These are phyloP conservation scores for Luscinia luscinia DNA, from an alignment of 2,797 vertebrate genomes.

Conservation along the genomic window DNA sequence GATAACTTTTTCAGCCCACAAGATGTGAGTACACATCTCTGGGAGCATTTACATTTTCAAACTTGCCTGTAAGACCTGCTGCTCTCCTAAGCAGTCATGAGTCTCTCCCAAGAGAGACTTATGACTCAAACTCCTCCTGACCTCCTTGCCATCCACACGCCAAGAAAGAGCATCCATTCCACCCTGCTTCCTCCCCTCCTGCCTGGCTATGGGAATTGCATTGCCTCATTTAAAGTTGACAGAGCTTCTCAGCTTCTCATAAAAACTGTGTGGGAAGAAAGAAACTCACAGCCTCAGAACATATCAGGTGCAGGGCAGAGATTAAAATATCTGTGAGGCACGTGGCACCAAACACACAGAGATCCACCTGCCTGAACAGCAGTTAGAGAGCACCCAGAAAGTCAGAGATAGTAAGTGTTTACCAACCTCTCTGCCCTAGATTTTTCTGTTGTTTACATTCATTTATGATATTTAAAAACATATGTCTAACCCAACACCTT, in stretches of 20 bases:
- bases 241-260: neutral
- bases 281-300: neutral
- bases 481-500: neutral
- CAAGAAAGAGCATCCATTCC: constrained; percentile 9
- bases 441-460: constrained; percentile 3
- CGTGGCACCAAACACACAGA: neutral
- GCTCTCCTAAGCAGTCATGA: no score
- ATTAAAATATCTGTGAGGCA: constrained; percentile 36
- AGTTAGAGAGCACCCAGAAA: neutral
- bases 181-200: neutral
- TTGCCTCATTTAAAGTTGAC: neutral
- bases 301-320: constrained; percentile 5
- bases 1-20: neutral
- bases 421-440: neutral
- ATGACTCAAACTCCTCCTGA: neutral
- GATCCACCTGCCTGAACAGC: neutral
- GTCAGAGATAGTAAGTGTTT: neutral
- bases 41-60: neutral
- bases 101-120: neutral
- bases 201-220: neutral
- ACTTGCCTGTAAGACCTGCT: neutral
- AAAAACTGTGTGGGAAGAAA: constrained; percentile 11
- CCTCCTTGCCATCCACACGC: neutral
- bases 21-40: accelerated
- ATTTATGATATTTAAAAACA: neutral